Evolutionary conservation across 2,888 invertebrate species (phyloP).

Genomic region (Hesperia comma): DNA sequence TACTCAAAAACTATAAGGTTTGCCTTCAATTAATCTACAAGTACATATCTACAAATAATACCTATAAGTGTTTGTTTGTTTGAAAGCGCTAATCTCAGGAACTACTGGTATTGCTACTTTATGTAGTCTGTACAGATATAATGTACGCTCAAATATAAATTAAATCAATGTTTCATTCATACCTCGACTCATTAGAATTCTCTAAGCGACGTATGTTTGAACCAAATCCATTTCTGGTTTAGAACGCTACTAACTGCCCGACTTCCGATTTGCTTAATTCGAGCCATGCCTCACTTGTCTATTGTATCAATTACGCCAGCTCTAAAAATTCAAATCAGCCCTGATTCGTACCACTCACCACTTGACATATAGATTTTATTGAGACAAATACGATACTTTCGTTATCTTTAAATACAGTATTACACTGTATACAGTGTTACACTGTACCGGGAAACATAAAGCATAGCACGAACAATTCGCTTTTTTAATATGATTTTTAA

Average conservation of each 20-base stretch:
- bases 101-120: no score
- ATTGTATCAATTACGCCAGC: not conserved
- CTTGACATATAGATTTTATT: conserved; percentile 39
- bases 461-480: conserved; percentile 35
- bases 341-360: conserved; percentile 37
- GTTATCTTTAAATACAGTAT: conserved; percentile 40
- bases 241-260: not conserved
- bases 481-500: conserved; percentile 11
- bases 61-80: no score
- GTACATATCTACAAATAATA: no score
- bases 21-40: no score
- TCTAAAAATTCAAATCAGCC: conserved; percentile 32
- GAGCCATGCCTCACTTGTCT: not conserved
- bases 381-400: conserved; percentile 42
- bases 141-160: no score
- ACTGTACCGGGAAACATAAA: conserved; percentile 40
- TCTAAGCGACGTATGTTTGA: not conserved
- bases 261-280: not conserved
- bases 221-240: conserved; percentile 10
- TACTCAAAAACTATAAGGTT: no score
- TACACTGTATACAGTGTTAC: no score
- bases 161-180: no score
- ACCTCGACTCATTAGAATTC: no score
- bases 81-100: no score
- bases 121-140: no score